Evolutionary conservation across 2,888 invertebrate genomes (phyloP), one percentile per base, ranked within the genome.

Genomic region (Leucozona laternaria): DNA sequence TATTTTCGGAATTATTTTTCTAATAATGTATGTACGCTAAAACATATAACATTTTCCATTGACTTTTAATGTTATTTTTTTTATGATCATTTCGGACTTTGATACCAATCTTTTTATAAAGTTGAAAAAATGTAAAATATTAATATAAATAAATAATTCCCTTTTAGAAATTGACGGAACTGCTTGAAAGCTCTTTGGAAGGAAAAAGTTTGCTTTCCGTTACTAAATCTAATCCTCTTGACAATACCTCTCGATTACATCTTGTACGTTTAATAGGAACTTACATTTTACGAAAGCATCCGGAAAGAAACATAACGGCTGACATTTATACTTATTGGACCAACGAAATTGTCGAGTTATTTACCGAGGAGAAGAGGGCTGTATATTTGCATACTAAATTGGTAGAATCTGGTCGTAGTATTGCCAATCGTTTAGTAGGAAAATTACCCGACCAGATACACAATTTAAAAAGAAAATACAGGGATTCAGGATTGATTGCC

Each of bases 201-300:
- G 57, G 31, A 4, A 58, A 58, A 58, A 17, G 2, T 58, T 58
- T 58, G 57, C 57, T 58, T 0, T 34, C 57, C n/a, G 34, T 58
- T 58, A 5, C 34, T 6, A 58, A 34, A 58, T 13, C 17, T 58
- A 11, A 17, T 34, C 34, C 57, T 11, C 34, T 58, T 1, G 31
- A 58, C 2, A 58, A 58, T 20, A 5, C 10, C 4, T 58, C 34
- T 58, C 57, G 57, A 20, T 2, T 58, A 34, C 8, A 4, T 20
- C 57, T 58, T 34, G 57, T 58, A 5, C 57, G 57, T 10, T 17
- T 55, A 31, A 55, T 55, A 5, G 55, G 31, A n/a, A 31, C 31
- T 0, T 5, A 55, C 5, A 58, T 58, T 58, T 34, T 58, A 4
- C n/a, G 20, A n/a, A 10, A 17, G 11, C n/a, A 58, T 17, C 34